phyloP scores from a whole-genome alignment of 2,113 vertebrate genomes.

The Romanogobio albipinnatus region DNA sequence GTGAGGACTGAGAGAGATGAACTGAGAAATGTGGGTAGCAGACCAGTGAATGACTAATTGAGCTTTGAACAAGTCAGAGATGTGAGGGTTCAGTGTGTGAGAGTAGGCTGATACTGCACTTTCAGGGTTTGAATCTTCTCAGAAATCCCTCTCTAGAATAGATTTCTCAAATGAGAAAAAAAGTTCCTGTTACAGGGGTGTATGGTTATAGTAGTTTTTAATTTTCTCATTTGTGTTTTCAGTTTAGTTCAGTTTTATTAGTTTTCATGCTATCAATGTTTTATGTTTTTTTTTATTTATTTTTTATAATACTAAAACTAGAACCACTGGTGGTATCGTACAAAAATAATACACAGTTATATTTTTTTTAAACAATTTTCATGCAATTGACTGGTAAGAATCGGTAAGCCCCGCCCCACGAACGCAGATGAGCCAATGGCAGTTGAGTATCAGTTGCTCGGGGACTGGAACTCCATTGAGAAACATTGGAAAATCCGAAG shows the following conservation, averaged over 20 bases:
- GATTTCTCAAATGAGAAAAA: not conserved
- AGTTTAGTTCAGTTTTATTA: not conserved
- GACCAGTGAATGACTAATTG: not conserved
- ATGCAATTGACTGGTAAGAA: too few species aligned
- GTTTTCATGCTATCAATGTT: not conserved
- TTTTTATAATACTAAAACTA: not conserved
- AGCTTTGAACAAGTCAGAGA: not conserved
- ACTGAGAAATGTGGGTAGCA: slow-evolving; percentile 24
- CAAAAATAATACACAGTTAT: too few species aligned
- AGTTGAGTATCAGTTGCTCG: too few species aligned
- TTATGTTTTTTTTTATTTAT: too few species aligned
- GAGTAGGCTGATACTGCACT: not conserved
- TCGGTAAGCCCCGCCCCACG: too few species aligned
- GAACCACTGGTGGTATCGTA: too few species aligned
- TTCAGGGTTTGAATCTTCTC: not conserved
- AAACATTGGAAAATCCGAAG: too few species aligned
- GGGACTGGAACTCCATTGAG: too few species aligned
- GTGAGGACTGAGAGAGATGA: slow-evolving; percentile 2
- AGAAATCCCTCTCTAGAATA: not conserved
- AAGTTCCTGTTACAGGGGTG: not conserved
- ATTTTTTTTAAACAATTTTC: too few species aligned
- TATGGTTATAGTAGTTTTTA: not conserved
- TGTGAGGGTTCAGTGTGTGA: not conserved
- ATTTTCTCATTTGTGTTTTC: not conserved
- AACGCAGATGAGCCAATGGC: too few species aligned